Conservation (phyloP, 2,888 invertebrate species). For the Dryomyza anilis region DNA sequence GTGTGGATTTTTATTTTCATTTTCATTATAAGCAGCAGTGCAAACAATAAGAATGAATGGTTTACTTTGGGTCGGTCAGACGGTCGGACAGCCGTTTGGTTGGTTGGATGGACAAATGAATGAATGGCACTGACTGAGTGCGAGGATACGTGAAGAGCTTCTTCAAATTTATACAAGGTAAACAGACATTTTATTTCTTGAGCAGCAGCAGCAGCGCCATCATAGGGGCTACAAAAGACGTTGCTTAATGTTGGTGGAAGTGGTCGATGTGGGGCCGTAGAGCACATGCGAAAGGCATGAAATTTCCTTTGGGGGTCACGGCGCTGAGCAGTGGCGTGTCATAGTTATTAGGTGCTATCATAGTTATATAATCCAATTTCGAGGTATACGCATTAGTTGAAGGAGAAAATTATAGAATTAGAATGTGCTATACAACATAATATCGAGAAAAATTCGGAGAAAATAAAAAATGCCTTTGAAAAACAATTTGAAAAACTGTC, state of each 20-base stretch:
- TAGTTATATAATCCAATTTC: too few relatives aligned
- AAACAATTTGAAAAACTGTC: neutral
- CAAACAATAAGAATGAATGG: slow-evolving; percentile 34
- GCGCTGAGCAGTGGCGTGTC: neutral
- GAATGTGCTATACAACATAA: too few relatives aligned
- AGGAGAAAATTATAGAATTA: too few relatives aligned
- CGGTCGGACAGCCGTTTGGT: neutral
- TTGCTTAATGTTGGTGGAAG: neutral
- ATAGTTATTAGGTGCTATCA: too few relatives aligned
- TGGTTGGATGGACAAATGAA: neutral
- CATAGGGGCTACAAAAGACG: neutral
- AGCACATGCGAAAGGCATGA: neutral
- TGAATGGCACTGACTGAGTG: neutral
- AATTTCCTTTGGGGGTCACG: neutral
- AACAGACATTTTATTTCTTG: slow-evolving; percentile 45
- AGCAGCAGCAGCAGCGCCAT: slow-evolving; percentile 1
- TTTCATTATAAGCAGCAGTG: slow-evolving; percentile 42
- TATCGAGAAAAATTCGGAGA: neutral
- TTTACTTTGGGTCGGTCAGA: slow-evolving; percentile 1
- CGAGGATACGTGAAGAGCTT: slow-evolving; percentile 21
- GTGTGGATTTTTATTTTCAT: slow-evolving; percentile 39
- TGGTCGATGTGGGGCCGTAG: neutral
- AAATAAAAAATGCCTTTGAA: neutral
- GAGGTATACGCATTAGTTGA: too few relatives aligned
- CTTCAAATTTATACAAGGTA: slow-evolving; percentile 42